Conservation (phyloP, 2,113 vertebrate genomes). For the Cephalopholis sonnerati region DNA sequence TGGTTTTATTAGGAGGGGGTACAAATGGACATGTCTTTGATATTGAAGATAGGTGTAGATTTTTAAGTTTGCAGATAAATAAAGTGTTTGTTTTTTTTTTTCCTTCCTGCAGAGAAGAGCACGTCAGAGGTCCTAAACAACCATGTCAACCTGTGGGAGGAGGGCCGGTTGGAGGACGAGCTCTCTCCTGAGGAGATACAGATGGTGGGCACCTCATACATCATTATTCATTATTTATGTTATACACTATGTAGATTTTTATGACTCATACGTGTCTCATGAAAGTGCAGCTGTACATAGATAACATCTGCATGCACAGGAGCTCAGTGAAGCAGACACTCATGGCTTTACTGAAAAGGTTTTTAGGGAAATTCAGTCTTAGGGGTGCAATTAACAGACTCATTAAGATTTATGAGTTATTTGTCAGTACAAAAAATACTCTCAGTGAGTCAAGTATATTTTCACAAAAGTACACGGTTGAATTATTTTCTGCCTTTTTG, state of each 20-base stretch:
- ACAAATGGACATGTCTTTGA: too few species aligned
- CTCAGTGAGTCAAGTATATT: neutral
- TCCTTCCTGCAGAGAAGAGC: conserved; percentile 83
- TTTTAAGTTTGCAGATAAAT: neutral
- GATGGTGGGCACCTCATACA: conserved; percentile 85
- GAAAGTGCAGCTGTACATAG: conserved; percentile 9
- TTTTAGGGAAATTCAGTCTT: neutral
- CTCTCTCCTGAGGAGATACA: conserved; percentile 97
- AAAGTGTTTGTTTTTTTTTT: neutral
- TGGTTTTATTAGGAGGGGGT: too few species aligned
- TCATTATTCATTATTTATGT: neutral
- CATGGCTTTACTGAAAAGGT: neutral
- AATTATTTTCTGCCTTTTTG: neutral
- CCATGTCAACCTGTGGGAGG: conserved; percentile 87
- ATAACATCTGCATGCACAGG: neutral
- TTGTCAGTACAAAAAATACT: neutral
- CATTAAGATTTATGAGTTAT: neutral
- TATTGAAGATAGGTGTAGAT: too few species aligned
- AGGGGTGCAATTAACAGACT: neutral
- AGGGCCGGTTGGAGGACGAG: conserved; percentile 90
- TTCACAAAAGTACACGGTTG: neutral
- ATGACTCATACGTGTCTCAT: neutral
- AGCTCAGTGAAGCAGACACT: neutral
- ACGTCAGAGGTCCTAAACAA: conserved; percentile 80
- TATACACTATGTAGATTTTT: neutral